These are phyloP conservation scores for Clavelina lepadiformis DNA, from an alignment of 23 tunicate genomes.

Conservation along the genomic window DNA sequence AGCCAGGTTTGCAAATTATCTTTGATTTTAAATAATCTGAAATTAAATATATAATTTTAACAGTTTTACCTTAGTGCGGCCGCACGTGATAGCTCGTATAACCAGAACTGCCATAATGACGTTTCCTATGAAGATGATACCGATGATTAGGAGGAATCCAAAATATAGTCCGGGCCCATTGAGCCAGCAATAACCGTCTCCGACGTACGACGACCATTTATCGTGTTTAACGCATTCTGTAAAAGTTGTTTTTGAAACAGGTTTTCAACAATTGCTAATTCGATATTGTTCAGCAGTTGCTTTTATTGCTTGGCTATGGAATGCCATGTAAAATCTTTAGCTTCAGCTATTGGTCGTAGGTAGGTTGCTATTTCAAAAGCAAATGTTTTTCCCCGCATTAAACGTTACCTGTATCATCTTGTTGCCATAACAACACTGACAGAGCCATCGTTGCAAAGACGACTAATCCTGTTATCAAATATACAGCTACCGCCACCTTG, in stretches of 20 bases:
- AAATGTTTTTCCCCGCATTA: no score
- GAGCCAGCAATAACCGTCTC: conserved; percentile 47
- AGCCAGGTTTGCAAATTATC: no score
- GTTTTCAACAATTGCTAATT: neutral
- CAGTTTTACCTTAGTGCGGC: conserved; percentile 28
- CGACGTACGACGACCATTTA: conserved; percentile 39
- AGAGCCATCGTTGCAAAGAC: neutral
- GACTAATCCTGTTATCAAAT: neutral
- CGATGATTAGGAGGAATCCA: conserved; percentile 34
- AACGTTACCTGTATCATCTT: no score
- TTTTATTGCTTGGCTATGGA: no score
- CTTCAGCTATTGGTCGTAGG: no score
- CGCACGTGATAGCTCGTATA: conserved; percentile 60
- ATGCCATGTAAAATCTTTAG: no score
- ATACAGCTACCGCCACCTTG: neutral
- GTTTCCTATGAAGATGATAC: conserved; percentile 8
- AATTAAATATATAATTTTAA: no score
- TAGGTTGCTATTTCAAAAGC: no score
- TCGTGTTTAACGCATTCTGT: conserved; percentile 25
- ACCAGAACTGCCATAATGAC: conserved; percentile 23
- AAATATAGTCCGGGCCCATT: conserved; percentile 33
- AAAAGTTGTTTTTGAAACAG: neutral
- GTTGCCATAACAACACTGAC: no score
- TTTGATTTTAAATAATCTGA: no score
- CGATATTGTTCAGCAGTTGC: no score